phyloP scores from a whole-genome alignment of 1,140 invertebrate species.

The Drosophila kohkoa region DNA sequence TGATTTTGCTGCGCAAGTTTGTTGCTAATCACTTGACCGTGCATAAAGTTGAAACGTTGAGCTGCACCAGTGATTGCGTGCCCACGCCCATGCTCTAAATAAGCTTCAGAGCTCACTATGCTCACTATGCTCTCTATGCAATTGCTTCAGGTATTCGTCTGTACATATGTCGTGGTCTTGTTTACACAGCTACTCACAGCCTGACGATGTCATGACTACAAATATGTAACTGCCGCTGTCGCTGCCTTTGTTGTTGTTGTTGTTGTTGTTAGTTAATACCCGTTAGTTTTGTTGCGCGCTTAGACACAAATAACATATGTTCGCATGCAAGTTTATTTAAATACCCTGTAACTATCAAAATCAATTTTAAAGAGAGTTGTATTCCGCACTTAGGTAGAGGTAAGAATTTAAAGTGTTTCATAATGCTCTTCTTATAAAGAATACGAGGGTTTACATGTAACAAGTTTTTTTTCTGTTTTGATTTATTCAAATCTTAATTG shows the following conservation, averaged over 20 bases:
- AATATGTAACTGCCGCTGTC: slow-evolving; percentile 42
- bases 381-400: too few relatives aligned
- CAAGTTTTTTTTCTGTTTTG: too few relatives aligned
- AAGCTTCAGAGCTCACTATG: background rate
- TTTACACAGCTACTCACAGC: slow-evolving; percentile 80
- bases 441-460: too few relatives aligned
- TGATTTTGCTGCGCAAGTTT: slow-evolving; percentile 78
- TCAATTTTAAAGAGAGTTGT: background rate
- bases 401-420: too few relatives aligned
- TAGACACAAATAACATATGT: slow-evolving; percentile 25
- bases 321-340: slow-evolving; percentile 10
- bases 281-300: slow-evolving; percentile 48
- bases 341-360: slow-evolving; percentile 16
- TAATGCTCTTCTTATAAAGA: too few relatives aligned
- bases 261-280: slow-evolving; percentile 67
- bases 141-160: background rate
- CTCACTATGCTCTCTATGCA: slow-evolving; percentile 8
- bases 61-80: slow-evolving; percentile 69
- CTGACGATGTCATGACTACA: slow-evolving; percentile 55
- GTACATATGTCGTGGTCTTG: slow-evolving; percentile 39
- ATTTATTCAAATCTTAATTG: too few relatives aligned
- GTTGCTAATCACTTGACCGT: slow-evolving; percentile 79
- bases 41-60: slow-evolving; percentile 71
- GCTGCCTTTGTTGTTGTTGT: slow-evolving; percentile 49
- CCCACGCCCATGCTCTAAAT: slow-evolving; percentile 30